phyloP scores from a whole-genome alignment of 2,113 vertebrate species.

The Seriola dumerili region DNA sequence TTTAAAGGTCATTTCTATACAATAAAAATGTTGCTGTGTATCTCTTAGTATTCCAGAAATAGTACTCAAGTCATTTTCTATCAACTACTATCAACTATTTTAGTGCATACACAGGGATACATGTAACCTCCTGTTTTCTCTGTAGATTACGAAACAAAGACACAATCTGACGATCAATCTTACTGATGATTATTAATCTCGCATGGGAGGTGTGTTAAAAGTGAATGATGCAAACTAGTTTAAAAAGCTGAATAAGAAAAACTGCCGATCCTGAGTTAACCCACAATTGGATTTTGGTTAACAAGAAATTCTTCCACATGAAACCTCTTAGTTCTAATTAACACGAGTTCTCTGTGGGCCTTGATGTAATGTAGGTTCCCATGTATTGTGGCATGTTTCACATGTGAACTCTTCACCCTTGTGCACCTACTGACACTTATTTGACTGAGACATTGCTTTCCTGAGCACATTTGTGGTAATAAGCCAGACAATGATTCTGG shows the following conservation, averaged over 20 bases:
- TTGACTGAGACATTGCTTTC: not conserved
- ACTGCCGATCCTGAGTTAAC: not conserved
- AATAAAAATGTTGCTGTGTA: not conserved
- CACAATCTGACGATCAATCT: no score
- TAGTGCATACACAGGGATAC: not conserved
- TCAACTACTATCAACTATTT: not conserved
- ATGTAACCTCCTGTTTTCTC: not conserved
- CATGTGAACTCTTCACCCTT: constrained; percentile 12
- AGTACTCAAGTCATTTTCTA: not conserved
- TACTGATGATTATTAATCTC: not conserved
- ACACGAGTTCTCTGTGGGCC: not conserved
- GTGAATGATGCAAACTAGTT: not conserved
- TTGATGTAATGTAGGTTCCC: not conserved
- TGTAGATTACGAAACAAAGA: not conserved
- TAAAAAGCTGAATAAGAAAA: not conserved
- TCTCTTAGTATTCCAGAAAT: not conserved
- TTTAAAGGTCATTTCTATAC: not conserved
- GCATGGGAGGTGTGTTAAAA: not conserved
- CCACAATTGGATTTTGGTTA: not conserved
- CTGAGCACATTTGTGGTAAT: not conserved
- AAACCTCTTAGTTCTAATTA: constrained; percentile 33
- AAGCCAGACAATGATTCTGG: not conserved
- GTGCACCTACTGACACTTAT: not conserved
- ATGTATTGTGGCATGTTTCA: constrained; percentile 12
- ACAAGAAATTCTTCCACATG: constrained; percentile 27